A percentile compares a stretch with the other conserved stretches of the same genome.
phyloP scores from a whole-genome alignment of 2,113 vertebrate species.

The Emydocephalus ijimae region DNA sequence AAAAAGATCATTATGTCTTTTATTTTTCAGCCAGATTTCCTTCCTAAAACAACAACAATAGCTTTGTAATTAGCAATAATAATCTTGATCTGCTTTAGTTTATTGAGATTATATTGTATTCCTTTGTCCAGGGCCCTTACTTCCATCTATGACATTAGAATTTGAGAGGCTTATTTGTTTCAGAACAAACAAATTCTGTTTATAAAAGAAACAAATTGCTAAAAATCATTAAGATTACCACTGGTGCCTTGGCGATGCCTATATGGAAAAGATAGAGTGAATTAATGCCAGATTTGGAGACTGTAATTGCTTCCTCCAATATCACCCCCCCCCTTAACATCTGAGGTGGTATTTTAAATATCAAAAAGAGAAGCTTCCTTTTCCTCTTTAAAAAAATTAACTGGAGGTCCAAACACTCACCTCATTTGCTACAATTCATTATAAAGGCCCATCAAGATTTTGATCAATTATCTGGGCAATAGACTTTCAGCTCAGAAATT shows the following conservation, averaged over 20 bases:
- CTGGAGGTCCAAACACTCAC: not conserved
- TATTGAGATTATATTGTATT: not conserved
- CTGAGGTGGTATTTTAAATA: not conserved
- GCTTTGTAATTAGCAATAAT: not conserved
- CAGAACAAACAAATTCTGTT: not conserved
- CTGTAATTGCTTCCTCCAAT: not conserved
- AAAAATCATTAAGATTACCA: not conserved
- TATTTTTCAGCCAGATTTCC: not conserved
- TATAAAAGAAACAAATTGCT: not conserved
- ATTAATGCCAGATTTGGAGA: not conserved
- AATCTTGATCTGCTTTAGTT: not conserved
- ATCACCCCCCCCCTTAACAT: not conserved
- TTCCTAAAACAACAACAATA: not conserved
- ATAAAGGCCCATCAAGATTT: not conserved
- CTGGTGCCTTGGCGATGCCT: not conserved
- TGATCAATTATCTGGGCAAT: not conserved
- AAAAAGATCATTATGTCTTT: not conserved
- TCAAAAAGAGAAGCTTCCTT: not conserved
- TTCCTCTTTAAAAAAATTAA: constrained; percentile 20
- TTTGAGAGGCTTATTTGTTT: not conserved
- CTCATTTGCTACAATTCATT: not conserved
- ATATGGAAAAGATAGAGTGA: not conserved
- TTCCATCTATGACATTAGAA: not conserved
- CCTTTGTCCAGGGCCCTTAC: too few relatives aligned
- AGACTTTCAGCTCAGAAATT: not conserved